Evolutionary conservation across 2,888 invertebrate species (phyloP).

Genomic region (Lamellibrachia satsuma): DNA sequence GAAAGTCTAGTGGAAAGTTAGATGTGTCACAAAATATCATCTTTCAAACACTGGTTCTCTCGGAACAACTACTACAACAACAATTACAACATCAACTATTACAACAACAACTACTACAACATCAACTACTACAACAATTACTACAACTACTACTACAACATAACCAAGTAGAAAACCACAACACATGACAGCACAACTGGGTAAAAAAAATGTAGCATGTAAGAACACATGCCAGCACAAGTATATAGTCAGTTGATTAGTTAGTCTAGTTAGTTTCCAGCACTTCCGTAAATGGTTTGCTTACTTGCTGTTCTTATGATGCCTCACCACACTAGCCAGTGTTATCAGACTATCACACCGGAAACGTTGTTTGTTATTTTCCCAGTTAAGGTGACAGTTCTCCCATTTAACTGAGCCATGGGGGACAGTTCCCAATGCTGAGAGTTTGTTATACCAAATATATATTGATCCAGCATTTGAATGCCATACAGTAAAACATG

Average conservation of each 20-base stretch:
- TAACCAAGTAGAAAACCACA: background rate
- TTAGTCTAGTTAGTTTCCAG: background rate
- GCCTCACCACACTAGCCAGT: background rate
- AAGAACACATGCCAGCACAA: background rate
- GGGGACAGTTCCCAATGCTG: too few relatives aligned
- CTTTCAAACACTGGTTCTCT: background rate
- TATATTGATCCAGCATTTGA: too few relatives aligned
- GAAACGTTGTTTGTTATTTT: background rate
- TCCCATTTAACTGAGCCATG: too few relatives aligned
- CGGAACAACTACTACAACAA: background rate
- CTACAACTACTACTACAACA: background rate
- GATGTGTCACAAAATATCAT: background rate
- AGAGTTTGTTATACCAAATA: too few relatives aligned
- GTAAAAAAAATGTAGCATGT: background rate
- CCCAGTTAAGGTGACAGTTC: background rate
- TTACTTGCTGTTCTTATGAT: background rate
- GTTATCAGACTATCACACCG: background rate
- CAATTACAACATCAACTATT: background rate
- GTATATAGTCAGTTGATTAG: background rate
- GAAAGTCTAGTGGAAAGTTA: background rate
- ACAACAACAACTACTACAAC: too few relatives aligned
- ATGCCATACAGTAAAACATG: too few relatives aligned
- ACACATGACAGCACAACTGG: background rate
- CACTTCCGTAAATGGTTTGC: background rate
- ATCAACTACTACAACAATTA: background rate